Evolutionary conservation across 2,113 vertebrate genomes (phyloP), one percentile per base, ranked within the genome.

Genomic region (Cardinalis cardinalis): DNA sequence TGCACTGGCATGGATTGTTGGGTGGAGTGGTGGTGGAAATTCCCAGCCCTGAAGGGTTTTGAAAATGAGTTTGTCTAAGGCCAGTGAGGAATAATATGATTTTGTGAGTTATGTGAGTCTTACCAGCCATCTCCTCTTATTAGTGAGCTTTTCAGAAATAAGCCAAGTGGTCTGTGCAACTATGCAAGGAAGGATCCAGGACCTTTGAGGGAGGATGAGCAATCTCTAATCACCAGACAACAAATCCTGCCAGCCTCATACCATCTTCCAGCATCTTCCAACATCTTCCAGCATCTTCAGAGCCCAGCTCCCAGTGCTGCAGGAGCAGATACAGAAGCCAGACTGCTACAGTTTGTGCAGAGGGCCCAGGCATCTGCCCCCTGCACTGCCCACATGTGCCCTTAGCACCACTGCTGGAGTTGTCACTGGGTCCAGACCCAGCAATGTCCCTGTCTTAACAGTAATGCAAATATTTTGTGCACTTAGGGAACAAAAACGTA

Each of bases 301-400:
- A 52, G 2, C 5, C 28, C 44, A 56, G 17, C 11, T 78, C 10
- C 4, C 16, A 25, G 24, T 14, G 40, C 44, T 78, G 36, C 21
- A 7, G 2, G 26, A 70, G 24, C 14, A 52, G 48, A 15, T 5
- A 12, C 9, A 25, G 23, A 82, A 83, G 34, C 4, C 6, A 17
- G 28, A 44, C 10, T 26, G 43, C 21, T 2, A 4, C 28, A 21
- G 24, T 28, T 38, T 38, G 24, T 38, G 29, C 48, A 56, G 19
- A 71, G 24, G 11, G 19, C 20, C 3, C 2, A 7, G 14, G 16
- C 8, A 48, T 31, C 49, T 38, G 21, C 25, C 49, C 29, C 10
- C 26, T 6, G 2, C 9, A 6, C 18, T 58, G 41, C 18, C 21
- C 49, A 32, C 2, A 0, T 0, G 2, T 13, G 9, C 43, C 43